Evolutionary conservation across 2,797 vertebrate species (phyloP).

Genomic region (Muscicapa comitata): DNA sequence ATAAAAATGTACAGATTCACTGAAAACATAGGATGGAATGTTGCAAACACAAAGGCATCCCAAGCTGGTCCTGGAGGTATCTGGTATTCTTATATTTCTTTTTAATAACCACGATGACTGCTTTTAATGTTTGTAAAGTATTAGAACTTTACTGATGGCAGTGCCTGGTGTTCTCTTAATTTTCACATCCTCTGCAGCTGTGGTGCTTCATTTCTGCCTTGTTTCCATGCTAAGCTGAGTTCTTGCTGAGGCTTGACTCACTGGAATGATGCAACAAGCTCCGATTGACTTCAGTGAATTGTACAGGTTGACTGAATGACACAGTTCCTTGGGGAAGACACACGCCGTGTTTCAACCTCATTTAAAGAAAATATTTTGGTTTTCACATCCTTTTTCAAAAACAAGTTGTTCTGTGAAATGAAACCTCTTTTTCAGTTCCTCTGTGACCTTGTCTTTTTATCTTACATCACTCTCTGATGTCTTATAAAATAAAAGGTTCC

Average conservation of each 20-base stretch:
- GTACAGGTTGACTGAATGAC: neutral
- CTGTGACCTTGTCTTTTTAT: neutral
- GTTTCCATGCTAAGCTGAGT: neutral
- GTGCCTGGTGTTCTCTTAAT: neutral
- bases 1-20: neutral
- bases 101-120: neutral
- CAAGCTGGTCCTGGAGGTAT: neutral
- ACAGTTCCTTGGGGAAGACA: neutral
- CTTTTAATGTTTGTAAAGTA: neutral
- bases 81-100: neutral
- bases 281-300: neutral
- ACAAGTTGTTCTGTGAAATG: neutral
- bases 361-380: neutral
- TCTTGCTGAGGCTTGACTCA: neutral
- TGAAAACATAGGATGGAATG: neutral
- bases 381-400: neutral
- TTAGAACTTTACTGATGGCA: neutral
- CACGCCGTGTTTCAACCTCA: neutral
- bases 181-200: neutral
- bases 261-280: neutral
- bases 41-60: neutral
- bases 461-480: neutral
- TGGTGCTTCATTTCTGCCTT: neutral
- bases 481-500: neutral
- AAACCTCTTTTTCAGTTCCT: neutral